phyloP scores from a whole-genome alignment of 2,888 invertebrate species.

The Agrochola lota region DNA sequence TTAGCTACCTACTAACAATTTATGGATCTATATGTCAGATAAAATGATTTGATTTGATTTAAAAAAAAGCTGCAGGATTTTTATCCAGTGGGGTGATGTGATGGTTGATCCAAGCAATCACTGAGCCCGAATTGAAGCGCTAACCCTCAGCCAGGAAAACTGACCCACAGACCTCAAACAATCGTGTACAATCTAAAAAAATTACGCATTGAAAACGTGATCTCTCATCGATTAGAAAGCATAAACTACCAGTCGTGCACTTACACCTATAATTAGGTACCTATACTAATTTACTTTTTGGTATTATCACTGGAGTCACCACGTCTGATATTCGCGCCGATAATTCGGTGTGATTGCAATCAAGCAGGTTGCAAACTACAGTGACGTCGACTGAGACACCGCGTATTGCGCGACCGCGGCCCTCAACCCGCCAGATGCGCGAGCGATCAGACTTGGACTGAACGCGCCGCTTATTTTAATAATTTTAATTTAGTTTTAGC shows the following conservation, averaged over 20 bases:
- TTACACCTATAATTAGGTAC: constrained; percentile 11
- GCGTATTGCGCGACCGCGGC: constrained; percentile 65
- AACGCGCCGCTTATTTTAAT: constrained; percentile 71
- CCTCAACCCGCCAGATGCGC: constrained; percentile 78
- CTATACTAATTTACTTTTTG: not conserved
- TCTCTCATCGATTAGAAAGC: constrained; percentile 29
- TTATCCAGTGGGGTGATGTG: not conserved
- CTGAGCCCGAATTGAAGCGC: not conserved
- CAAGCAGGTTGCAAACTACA: constrained; percentile 79
- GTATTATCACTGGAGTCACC: constrained; percentile 3
- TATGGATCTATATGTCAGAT: too few relatives aligned
- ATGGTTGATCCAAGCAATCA: not conserved
- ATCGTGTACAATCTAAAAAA: not conserved
- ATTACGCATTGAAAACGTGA: constrained; percentile 1
- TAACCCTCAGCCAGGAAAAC: not conserved
- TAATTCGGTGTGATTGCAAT: constrained; percentile 76
- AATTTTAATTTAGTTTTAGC: constrained; percentile 56
- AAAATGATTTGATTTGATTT: too few relatives aligned
- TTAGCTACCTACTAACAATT: too few relatives aligned
- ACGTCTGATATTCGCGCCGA: constrained; percentile 52
- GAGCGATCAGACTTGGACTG: constrained; percentile 72
- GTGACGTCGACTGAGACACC: constrained; percentile 74
- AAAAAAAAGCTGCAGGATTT: not conserved
- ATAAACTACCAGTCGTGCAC: constrained; percentile 50
- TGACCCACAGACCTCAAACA: constrained; percentile 2